These are phyloP conservation scores for Iselma pallidipennis DNA, from an alignment of 2,888 invertebrate genomes.

Conservation along the genomic window DNA sequence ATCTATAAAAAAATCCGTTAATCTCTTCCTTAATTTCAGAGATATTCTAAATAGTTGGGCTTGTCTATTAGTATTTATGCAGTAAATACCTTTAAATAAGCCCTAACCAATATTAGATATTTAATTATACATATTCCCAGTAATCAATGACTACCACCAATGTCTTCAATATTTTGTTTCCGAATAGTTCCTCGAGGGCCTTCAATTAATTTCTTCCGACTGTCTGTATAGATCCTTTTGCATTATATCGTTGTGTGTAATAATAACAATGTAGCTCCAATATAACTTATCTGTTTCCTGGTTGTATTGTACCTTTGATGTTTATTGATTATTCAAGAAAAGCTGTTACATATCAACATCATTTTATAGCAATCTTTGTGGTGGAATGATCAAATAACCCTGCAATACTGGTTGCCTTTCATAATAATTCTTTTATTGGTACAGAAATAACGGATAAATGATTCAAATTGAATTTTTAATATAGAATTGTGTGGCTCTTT, in stretches of 20 bases:
- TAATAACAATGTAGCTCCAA: not conserved
- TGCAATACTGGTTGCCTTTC: no score
- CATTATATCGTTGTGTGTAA: not conserved
- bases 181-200: not conserved
- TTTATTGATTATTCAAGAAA: conserved; percentile 3
- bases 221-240: not conserved
- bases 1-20: no score
- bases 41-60: not conserved
- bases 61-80: not conserved
- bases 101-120: no score
- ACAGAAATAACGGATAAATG: no score
- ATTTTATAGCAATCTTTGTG: not conserved
- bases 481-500: no score
- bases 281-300: not conserved
- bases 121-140: conserved; percentile 1
- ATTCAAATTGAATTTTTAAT: no score
- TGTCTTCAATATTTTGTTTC: not conserved
- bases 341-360: not conserved
- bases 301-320: not conserved
- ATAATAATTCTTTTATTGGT: no score
- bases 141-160: not conserved
- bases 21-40: no score
- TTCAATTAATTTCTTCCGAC: not conserved
- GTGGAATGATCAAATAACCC: not conserved
- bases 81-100: no score